phyloP scores from a whole-genome alignment of 1,140 invertebrate genomes.

The Drosophila sp. region DNA sequence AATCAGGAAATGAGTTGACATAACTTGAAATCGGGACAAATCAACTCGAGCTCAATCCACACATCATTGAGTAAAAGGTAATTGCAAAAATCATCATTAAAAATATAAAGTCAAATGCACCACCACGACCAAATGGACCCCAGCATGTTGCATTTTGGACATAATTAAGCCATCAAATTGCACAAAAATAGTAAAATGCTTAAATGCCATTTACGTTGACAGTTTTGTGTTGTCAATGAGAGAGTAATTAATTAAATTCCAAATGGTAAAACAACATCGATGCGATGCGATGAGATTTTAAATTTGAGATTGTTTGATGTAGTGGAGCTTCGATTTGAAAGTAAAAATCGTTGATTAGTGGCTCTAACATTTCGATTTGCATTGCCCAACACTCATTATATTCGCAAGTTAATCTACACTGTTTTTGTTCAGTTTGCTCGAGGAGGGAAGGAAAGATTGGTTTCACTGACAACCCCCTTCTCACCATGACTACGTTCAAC shows the following conservation, averaged over 20 bases:
- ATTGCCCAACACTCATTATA: background rate
- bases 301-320: background rate
- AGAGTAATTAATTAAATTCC: constrained; percentile 71
- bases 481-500: constrained; percentile 12
- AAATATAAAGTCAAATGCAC: constrained; percentile 37
- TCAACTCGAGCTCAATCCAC: constrained; percentile 1
- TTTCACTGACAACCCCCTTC: background rate
- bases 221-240: constrained; percentile 58
- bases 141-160: constrained; percentile 68
- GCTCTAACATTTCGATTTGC: background rate
- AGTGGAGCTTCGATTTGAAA: background rate
- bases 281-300: background rate
- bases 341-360: background rate
- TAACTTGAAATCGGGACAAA: constrained; percentile 33
- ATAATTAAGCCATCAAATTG: constrained; percentile 76
- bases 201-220: constrained; percentile 73
- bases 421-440: background rate
- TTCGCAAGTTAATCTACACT: background rate
- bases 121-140: constrained; percentile 37
- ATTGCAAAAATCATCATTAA: constrained; percentile 47
- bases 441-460: background rate
- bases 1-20: constrained; percentile 60
- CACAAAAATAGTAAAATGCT: constrained; percentile 50
- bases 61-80: constrained; percentile 26
- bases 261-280: constrained; percentile 12